phyloP scores from a whole-genome alignment of 2,113 vertebrate species.

The Myotis davidii region DNA sequence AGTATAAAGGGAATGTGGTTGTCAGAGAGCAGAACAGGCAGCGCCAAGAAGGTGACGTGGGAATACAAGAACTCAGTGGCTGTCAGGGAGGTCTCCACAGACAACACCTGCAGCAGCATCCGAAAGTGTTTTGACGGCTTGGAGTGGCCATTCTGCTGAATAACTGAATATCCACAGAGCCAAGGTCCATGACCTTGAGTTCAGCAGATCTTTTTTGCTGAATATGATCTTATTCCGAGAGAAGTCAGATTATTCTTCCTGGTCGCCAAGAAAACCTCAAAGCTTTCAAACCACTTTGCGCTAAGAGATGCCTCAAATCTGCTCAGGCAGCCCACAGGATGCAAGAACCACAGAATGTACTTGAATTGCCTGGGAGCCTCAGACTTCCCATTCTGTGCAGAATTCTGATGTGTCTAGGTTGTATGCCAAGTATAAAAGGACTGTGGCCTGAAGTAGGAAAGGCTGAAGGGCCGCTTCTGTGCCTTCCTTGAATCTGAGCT shows the following conservation, averaged over 20 bases:
- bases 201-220: conserved; percentile 54
- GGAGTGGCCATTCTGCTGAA: conserved; percentile 39
- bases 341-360: neutral
- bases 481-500: neutral
- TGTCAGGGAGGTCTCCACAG: conserved; percentile 8
- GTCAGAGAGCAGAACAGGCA: neutral
- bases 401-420: conserved; percentile 25
- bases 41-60: neutral
- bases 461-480: neutral
- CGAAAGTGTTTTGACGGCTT: neutral
- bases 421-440: conserved; percentile 9
- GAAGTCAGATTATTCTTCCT: conserved; percentile 64
- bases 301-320: conserved; percentile 40
- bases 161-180: conserved; percentile 58
- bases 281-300: conserved; percentile 62
- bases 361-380: conserved; percentile 41
- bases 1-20: neutral
- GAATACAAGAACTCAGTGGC: neutral
- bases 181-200: conserved; percentile 67
- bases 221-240: conserved; percentile 63
- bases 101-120: conserved; percentile 18
- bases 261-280: conserved; percentile 68
- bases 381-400: conserved; percentile 52
- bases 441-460: conserved; percentile 1
- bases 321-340: neutral